A percentile compares a stretch with the other conserved stretches of the same genome.
Conservation (phyloP, 2,113 vertebrate species). For the Gallinago jamesoni region DNA sequence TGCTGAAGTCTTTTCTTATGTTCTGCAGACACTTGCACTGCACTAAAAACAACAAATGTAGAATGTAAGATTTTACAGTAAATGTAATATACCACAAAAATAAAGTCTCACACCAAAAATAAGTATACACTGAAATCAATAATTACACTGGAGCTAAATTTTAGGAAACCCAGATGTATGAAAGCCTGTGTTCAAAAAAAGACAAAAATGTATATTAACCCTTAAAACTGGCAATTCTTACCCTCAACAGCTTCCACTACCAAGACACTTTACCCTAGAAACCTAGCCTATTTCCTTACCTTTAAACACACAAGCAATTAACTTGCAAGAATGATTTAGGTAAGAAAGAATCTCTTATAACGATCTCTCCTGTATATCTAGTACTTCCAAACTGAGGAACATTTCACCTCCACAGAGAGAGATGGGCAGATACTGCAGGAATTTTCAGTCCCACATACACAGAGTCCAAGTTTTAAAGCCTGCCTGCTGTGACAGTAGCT, state of each 20-base stretch:
- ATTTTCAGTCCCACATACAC: background rate
- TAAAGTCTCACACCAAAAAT: conserved; percentile 60
- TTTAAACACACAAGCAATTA: background rate
- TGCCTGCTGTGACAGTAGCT: background rate
- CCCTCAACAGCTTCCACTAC: background rate
- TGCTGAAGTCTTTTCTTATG: conserved; percentile 94
- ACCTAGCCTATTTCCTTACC: background rate
- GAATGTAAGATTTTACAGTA: conserved; percentile 65
- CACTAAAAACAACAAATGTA: conserved; percentile 80
- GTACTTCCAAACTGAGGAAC: conserved; percentile 28
- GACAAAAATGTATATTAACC: background rate
- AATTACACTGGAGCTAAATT: background rate
- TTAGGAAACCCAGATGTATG: background rate
- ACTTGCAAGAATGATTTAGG: background rate
- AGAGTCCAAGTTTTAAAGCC: background rate
- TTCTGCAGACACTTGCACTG: conserved; percentile 90
- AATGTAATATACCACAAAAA: conserved; percentile 50
- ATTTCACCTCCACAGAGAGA: background rate
- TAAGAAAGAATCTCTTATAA: background rate
- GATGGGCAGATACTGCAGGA: background rate
- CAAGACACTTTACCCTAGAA: background rate
- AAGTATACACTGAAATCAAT: conserved; percentile 26
- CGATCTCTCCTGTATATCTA: background rate
- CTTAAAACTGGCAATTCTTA: background rate
- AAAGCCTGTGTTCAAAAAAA: background rate